Conservation (phyloP, 2,797 vertebrate species). For the Chrysocyon brachyurus region DNA sequence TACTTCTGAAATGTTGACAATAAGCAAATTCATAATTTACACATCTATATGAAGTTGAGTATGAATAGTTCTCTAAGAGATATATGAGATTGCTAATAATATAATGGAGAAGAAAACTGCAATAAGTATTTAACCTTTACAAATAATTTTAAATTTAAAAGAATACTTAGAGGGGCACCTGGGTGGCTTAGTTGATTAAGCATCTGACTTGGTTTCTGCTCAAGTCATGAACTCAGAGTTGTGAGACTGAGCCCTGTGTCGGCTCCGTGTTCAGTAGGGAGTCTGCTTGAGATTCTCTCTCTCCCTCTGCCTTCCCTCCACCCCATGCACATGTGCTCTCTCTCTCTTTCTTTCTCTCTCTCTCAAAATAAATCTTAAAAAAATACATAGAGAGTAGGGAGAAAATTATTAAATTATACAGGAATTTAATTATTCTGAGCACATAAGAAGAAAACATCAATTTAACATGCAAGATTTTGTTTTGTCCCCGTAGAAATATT, state of each 20-base stretch:
- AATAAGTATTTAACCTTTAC: not conserved
- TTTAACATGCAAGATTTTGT: not conserved
- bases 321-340: not conserved
- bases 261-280: not conserved
- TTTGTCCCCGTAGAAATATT: not conserved
- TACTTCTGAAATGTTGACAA: not conserved
- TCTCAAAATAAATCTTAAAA: not conserved
- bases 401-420: not conserved
- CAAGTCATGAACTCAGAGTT: not conserved
- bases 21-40: slow-evolving; percentile 8
- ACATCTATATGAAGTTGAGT: not conserved
- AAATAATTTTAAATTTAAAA: not conserved
- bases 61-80: not conserved
- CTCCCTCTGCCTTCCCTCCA: not conserved
- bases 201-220: not conserved
- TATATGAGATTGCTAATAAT: not conserved
- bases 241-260: not conserved
- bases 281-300: not conserved
- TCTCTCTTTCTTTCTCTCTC: not conserved
- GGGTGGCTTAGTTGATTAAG: not conserved
- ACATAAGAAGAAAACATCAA: not conserved
- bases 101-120: not conserved
- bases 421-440: not conserved
- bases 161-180: not conserved
- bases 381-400: not conserved